Base-by-base conservation (phyloP, 2,888 invertebrate genomes). In the Cantharis rustica region DNA sequence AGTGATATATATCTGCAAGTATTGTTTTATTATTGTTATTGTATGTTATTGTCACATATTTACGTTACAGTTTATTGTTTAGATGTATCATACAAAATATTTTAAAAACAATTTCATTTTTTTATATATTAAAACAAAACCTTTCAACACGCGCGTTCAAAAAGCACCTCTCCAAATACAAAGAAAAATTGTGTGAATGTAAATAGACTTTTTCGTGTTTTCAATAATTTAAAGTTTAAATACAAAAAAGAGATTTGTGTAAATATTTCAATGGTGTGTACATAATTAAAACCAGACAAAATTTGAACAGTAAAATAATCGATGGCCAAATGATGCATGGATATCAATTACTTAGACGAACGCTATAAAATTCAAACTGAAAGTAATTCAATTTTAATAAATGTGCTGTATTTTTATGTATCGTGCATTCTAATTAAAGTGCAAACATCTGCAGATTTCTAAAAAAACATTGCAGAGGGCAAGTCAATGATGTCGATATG, bases 401-500 rank as follows among this genome's bases (percentile, higher is more conserved):
- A 66, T 23, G 64, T 23, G 23, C 23, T 66, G 16, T 66, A 76
- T 47, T 71, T 68, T 66, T 61, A 71, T 71, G 68, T 73, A 73
- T 76, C 63, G 62, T 69, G 77, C 71, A 74, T 75, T 77, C 61
- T 75, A 75, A 77, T 77, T 77, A 77, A 77, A 77, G 68, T 75
- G 69, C 63, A 68, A 77, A 77, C 77, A 77, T 77, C 77, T 77
- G 77, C 77, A 77, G 77, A 75, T 72, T 77, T 75, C 77, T 77
- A 78, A 78, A 78, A 47, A 78, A 78, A 78, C 76, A 76, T 78
- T 72, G 72, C 78, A 83, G 84, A 83, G 84, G 85, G 84, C 86
- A 85, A 86, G 87, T 88, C 88, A 88, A 87, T 87, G 87, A 88
- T 87, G 87, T 87, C 88, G 86, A 88, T 88, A 88, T 88, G 87